phyloP scores from a whole-genome alignment of 1,140 invertebrate genomes.

The Marisa cornuarietis region DNA sequence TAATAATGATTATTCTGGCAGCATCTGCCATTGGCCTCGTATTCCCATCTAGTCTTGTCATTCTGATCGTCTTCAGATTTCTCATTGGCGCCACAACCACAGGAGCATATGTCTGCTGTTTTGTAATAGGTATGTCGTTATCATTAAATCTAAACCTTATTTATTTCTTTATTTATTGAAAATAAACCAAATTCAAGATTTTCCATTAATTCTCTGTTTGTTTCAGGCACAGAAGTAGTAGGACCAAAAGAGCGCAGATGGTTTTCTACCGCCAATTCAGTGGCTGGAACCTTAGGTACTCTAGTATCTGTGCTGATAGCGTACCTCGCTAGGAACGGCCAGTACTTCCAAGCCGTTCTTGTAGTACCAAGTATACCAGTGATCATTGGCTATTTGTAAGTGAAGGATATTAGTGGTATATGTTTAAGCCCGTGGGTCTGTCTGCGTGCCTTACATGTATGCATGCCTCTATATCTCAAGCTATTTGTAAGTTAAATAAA shows the following conservation, averaged over 20 bases:
- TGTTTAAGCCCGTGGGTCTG: too few species aligned
- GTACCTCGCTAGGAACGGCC: neutral
- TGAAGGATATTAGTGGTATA: neutral
- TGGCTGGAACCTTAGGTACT: neutral
- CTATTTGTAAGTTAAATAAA: too few species aligned
- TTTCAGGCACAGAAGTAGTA: neutral
- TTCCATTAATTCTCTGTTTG: too few species aligned
- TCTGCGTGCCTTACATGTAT: too few species aligned
- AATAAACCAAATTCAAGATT: too few species aligned
- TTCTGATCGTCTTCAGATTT: slow-evolving; percentile 24
- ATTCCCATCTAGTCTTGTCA: slow-evolving; percentile 24
- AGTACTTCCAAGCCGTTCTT: neutral
- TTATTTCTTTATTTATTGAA: too few species aligned
- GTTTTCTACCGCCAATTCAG: neutral
- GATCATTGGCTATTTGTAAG: neutral
- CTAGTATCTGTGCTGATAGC: neutral
- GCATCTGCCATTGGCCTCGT: slow-evolving; percentile 3
- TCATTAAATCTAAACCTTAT: too few species aligned
- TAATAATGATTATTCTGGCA: slow-evolving; percentile 7
- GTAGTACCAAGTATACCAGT: neutral
- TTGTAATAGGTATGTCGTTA: slow-evolving; percentile 10
- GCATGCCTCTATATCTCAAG: too few species aligned
- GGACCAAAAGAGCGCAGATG: neutral
- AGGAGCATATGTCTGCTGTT: neutral
- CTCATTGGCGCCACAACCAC: slow-evolving; percentile 12